phyloP scores from a whole-genome alignment of 2,888 invertebrate species.

The Cryptocephalus primarius region DNA sequence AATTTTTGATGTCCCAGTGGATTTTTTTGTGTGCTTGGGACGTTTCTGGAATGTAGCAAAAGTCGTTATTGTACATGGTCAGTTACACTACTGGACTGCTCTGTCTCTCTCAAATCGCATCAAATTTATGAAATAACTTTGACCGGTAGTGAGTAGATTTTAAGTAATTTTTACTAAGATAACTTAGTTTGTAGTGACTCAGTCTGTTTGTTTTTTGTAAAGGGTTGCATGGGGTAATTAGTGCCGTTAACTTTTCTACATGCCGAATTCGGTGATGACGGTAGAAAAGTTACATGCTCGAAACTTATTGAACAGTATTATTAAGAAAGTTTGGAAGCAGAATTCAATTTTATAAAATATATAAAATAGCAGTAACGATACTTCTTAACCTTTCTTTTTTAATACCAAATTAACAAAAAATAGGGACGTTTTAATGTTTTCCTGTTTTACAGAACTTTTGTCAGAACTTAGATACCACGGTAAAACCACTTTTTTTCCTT shows the following conservation, averaged over 20 bases:
- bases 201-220: no score
- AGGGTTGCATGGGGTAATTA: no score
- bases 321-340: no score
- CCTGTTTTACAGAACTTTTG: constrained; percentile 36
- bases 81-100: constrained; percentile 38
- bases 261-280: no score
- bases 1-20: constrained; percentile 45
- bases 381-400: neutral
- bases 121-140: constrained; percentile 31
- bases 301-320: no score
- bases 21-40: constrained; percentile 63
- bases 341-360: neutral
- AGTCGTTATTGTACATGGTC: constrained; percentile 35
- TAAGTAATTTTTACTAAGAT: constrained; percentile 23
- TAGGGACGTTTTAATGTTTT: constrained; percentile 34
- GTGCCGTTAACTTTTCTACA: no score
- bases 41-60: constrained; percentile 27
- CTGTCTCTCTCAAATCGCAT: constrained; percentile 20
- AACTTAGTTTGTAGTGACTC: neutral
- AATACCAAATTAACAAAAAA: neutral
- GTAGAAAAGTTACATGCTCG: no score
- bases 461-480: constrained; percentile 27
- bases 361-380: neutral
- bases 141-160: constrained; percentile 39
- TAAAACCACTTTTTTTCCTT: constrained; percentile 25